Evolutionary conservation across 1,140 invertebrate genomes (phyloP), one percentile per base, ranked within the genome.

Genomic region (Drosophila setifemur): DNA sequence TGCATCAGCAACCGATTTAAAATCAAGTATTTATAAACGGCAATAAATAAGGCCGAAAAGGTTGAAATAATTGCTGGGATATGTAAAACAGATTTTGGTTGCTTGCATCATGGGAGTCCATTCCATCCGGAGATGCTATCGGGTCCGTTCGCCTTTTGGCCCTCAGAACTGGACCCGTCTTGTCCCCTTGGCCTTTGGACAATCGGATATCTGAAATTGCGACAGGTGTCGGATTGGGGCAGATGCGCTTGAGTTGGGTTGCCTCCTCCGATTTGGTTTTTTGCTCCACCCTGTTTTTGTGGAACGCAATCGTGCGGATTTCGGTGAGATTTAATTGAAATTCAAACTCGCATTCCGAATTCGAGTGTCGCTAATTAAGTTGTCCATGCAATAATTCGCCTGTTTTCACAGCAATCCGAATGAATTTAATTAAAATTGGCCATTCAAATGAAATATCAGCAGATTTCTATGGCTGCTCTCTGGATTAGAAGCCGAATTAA

Each of bases 221-320:
- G 78, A 78, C 79, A 82, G 77, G 78, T 83, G 77, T 83, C 77
- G 68, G 61, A 71, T 77, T 49, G 39, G 28, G 49, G 29, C 44
- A 77, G 79, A 57, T 85, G 39, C 29, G 43, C 57, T 44, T 83
- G 79, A 82, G 66, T 85, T 85, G 55, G 78, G 78, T 79, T 26
- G 11, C 8, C 19, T 6, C 18, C 40, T 23, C 3, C 12, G 12
- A 3, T 21, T 18, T 33, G 1, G 1, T 33, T 49, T 19, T 45
- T 37, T n/a, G n/a, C n/a, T n/a, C n/a, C n/a, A n/a, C 21, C 21
- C 5, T 23, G 5, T 39, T 33, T 53, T 29, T 18, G 14, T 2
- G n/a, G 8, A 35, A 14, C 12, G 29, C 44, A 49, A 61, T 68
- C 58, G 54, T 49, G 55, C 64, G 35, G 25, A 78, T 54, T 73